These are phyloP conservation scores for Diabrotica virgifera DNA, from an alignment of 1,140 invertebrate genomes.

Conservation along the genomic window DNA sequence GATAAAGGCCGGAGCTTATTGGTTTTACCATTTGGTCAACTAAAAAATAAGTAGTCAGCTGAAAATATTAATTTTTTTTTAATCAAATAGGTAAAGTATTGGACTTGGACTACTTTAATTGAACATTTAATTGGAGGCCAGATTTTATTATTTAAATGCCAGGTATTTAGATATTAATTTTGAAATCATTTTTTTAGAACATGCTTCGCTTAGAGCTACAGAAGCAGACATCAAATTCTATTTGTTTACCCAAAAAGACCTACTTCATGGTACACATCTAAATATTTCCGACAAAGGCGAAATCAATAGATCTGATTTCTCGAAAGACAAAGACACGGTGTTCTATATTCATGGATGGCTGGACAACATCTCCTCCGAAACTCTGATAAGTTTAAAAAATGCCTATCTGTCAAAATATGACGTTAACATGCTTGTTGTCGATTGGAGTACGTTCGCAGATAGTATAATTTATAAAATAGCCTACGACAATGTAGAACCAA, in stretches of 20 bases:
- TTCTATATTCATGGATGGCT: conserved; percentile 46
- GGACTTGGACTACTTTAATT: too few relatives aligned
- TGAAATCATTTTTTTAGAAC: too few relatives aligned
- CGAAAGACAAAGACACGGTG: conserved; percentile 27
- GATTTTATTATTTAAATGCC: too few relatives aligned
- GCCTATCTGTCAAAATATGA: conserved; percentile 46
- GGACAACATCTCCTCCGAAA: conserved; percentile 29
- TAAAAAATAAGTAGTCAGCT: too few relatives aligned
- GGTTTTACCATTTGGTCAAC: too few relatives aligned
- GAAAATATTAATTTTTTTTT: too few relatives aligned
- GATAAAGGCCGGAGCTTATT: too few relatives aligned
- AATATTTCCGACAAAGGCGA: conserved; percentile 17
- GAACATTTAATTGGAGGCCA: too few relatives aligned
- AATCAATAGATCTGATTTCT: conserved; percentile 23
- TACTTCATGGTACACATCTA: conserved; percentile 10
- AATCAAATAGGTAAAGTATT: too few relatives aligned
- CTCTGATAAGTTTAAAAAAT: conserved; percentile 43
- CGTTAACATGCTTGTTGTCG: conserved; percentile 58
- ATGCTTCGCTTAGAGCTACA: conserved; percentile 13
- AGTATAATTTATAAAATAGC: conserved; percentile 46
- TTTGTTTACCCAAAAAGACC: conserved; percentile 33
- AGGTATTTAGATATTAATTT: too few relatives aligned
- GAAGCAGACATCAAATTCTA: conserved; percentile 31
- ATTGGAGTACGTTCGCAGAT: conserved; percentile 52
- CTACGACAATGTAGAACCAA: conserved; percentile 49